Base-by-base conservation (phyloP, 2,113 vertebrate genomes). In the Zosterops japonicus region DNA sequence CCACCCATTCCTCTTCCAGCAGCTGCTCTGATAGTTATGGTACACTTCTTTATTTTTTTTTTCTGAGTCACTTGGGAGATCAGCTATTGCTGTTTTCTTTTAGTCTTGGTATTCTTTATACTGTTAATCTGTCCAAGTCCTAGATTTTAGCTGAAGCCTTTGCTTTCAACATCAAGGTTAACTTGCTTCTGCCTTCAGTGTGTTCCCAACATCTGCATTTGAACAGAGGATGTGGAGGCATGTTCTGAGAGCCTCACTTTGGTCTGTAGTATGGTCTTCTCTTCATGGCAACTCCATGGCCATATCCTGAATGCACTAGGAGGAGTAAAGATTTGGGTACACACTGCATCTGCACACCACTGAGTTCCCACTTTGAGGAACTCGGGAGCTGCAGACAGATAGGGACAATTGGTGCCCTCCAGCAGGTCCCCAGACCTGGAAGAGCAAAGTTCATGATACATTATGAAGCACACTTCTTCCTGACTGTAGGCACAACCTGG, bases 361-460 rank as follows among this genome's bases (percentile, higher is more conserved):
- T 53, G 13, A 16, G 8, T 44, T 84, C 46, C n/a, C 7, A n/a
- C 16, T n/a, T n/a, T 29, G 65, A 70, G 55, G 35, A 93, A 46
- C 53, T 25, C 5, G 5, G 20, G n/a, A 82, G 33, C 31, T 55
- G 25, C 82, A 82, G n/a, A 15, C 4, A 63, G 11, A 35, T 25
- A 42, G 31, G 14, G n/a, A 67, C 3, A 3, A 29, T 10, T 4
- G 0, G 5, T 67, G 77, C 8, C 25, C 47, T 93, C 36, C 59
- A 69, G 31, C 27, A 35, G 19, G 55, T 35, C 44, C 27, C 25
- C 61, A 63, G 44, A 63, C 11, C 5, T 49, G 31, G 20, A 61
- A 14, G 1, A 31, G 28, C 21, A 44, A 89, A 24, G 14, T 16
- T 24, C 0, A 1, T n/a, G 31, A 24, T 14, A 70, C 29, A 12